A percentile compares a stretch with the other conserved stretches of the same genome.
phyloP scores from a whole-genome alignment of 1,140 invertebrate species.

The Homarus americanus region DNA sequence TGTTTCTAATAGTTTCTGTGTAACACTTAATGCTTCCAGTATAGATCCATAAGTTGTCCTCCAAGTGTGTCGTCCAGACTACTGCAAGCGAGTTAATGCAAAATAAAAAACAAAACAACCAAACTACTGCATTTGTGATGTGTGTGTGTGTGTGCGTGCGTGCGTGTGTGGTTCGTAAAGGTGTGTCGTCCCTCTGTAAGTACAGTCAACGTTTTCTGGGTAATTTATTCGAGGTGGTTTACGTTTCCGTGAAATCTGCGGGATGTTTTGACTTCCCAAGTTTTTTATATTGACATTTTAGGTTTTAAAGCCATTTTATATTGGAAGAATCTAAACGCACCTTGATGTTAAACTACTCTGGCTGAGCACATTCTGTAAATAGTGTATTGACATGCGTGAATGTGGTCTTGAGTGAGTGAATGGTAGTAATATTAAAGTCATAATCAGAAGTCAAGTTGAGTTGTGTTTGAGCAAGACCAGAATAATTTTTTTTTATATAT shows the following conservation, averaged over 20 bases:
- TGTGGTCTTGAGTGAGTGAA: slow-evolving; percentile 3
- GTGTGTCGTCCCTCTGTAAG: slow-evolving; percentile 10
- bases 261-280: background rate
- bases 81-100: slow-evolving; percentile 42
- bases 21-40: slow-evolving; percentile 62
- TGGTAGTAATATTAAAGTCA: background rate
- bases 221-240: slow-evolving; percentile 27
- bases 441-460: background rate
- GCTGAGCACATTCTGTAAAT: slow-evolving; percentile 51
- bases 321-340: background rate
- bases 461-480: background rate
- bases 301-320: background rate
- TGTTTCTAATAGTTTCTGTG: slow-evolving; percentile 42
- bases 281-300: background rate
- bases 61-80: slow-evolving; percentile 49
- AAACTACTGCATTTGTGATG: slow-evolving; percentile 39
- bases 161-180: slow-evolving; percentile 28
- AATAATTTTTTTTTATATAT: no score
- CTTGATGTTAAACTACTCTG: slow-evolving; percentile 40
- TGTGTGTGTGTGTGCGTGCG: slow-evolving; percentile 29
- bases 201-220: background rate
- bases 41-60: slow-evolving; percentile 53
- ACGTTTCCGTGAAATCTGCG: background rate
- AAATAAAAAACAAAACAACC: background rate
- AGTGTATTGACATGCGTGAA: slow-evolving; percentile 7